Base-by-base conservation (phyloP, 2,888 invertebrate genomes). In the Tuberolachnus salignus region DNA sequence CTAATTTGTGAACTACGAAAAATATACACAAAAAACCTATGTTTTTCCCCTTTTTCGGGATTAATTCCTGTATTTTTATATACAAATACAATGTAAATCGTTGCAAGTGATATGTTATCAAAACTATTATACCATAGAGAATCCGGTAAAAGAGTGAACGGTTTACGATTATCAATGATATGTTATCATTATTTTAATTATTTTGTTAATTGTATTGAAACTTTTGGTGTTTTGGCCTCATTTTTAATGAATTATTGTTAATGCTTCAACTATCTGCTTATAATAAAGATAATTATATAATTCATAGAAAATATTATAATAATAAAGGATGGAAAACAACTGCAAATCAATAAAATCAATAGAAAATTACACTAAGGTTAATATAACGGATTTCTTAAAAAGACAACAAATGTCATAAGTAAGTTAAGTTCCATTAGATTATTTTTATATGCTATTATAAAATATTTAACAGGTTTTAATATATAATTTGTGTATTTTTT, bases 391-490 rank as follows among this genome's bases (percentile, higher is more conserved):
- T 57, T 57, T 57, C 57, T 57, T 57, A 11, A 23, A 57, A 57
- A 57, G 23, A n/a, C 23, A 57, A 57, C 57, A 57, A 23, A 23
- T 23, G 57, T 57, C 23, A 57, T 13, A 57, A 57, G 57, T 53
- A 57, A 57, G 57, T 57, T 57, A 13, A 57, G 57, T 57, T 55
- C 57, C 23, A 57, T 57, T 57, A 55, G 55, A 23, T 57, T 57
- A 57, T 23, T 57, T 23, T 23, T 23, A 57, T 57, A 14, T 23
- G 23, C 23, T 23, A 10, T 13, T 11, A 57, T 23, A 13, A 57
- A 23, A 13, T 57, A 23, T 23, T 23, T 13, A 57, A 23, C 21
- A 57, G 23, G 21, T 19, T 55, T 55, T 21, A 19, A 55, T 21
- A 55, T 55, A 19, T 55, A 55, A 55, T 55, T 55, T 55, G 19